phyloP scores from a whole-genome alignment of 2,797 vertebrate species.

The Streptopelia turtur region DNA sequence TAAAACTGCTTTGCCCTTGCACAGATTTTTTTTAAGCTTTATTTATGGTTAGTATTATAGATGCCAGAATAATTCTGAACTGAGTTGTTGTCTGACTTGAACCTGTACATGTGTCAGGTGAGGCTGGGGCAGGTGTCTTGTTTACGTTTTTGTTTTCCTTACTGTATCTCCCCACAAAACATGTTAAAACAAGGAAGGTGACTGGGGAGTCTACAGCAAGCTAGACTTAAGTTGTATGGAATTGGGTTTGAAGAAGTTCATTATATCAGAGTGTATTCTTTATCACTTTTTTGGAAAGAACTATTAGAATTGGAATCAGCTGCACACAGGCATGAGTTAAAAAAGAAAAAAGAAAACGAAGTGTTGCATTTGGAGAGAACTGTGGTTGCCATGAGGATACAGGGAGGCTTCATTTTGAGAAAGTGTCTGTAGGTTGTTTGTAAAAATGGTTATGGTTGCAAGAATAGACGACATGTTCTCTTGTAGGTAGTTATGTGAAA shows the following conservation, averaged over 20 bases:
- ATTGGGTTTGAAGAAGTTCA: not conserved
- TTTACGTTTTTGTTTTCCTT: not conserved
- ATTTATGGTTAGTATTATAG: not conserved
- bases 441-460: conserved; percentile 8
- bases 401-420: conserved; percentile 13
- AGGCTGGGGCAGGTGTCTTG: not conserved
- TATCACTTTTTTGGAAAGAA: not conserved
- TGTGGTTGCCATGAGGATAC: conserved; percentile 12
- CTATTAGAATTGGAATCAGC: not conserved
- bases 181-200: not conserved
- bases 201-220: not conserved
- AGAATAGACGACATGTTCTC: not conserved
- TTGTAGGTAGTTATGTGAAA: not conserved
- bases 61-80: not conserved
- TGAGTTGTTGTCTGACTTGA: not conserved
- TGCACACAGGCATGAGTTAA: not conserved
- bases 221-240: not conserved
- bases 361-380: not conserved
- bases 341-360: not conserved
- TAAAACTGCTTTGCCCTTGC: not conserved
- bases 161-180: not conserved
- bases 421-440: not conserved
- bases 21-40: not conserved
- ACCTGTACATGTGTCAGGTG: not conserved
- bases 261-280: not conserved